Evolutionary conservation across 2,888 invertebrate species (phyloP).

Genomic region (Barypeithes pellucidus): DNA sequence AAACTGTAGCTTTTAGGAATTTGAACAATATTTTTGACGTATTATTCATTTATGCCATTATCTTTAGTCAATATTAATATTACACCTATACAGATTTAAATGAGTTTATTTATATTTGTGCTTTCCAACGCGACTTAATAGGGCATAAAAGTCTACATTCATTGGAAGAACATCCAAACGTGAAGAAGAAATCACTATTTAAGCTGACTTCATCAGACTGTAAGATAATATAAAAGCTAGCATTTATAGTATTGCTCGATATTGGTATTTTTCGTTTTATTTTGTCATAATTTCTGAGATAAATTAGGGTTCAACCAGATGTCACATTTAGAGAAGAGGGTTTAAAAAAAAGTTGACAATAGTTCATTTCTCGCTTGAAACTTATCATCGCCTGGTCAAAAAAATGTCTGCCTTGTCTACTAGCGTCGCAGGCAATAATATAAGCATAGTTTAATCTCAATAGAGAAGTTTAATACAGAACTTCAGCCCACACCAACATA

Average conservation of each 20-base stretch:
- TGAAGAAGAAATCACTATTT: constrained; percentile 88
- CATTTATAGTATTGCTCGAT: neutral
- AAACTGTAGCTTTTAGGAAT: neutral
- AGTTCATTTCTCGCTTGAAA: no score
- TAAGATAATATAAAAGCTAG: constrained; percentile 1
- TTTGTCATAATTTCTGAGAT: neutral
- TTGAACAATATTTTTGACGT: neutral
- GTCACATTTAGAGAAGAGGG: neutral
- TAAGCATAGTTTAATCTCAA: no score
- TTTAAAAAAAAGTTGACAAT: no score
- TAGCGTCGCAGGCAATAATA: no score
- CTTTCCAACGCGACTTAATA: constrained; percentile 71
- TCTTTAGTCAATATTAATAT: neutral
- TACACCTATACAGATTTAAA: constrained; percentile 14
- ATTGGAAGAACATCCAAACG: constrained; percentile 68
- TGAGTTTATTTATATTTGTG: constrained; percentile 32
- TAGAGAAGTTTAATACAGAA: no score
- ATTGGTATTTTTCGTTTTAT: neutral
- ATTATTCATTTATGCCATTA: neutral
- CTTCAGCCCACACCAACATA: no score
- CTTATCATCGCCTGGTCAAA: no score
- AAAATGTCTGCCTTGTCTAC: no score
- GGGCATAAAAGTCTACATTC: constrained; percentile 86
- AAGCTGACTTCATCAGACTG: constrained; percentile 78
- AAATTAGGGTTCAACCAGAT: neutral